Conservation (phyloP, 1,140 invertebrate genomes). For the Latrodectus geometricus region DNA sequence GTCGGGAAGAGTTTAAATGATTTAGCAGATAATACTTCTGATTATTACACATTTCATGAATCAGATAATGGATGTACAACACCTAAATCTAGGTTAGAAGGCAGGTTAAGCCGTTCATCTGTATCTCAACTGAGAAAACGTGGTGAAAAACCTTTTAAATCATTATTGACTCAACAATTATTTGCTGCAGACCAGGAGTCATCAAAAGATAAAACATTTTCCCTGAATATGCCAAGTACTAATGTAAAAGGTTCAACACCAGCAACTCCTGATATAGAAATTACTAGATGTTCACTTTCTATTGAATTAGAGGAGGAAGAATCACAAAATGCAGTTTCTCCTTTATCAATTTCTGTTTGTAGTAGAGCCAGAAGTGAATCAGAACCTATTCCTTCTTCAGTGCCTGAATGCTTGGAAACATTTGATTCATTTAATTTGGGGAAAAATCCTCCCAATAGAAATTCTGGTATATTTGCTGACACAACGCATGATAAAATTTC, state of each 20-base stretch:
- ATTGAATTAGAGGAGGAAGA: conserved; percentile 28
- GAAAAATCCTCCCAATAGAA: not conserved
- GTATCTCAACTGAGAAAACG: conserved; percentile 39
- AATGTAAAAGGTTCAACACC: not conserved
- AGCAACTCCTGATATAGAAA: conserved; percentile 54
- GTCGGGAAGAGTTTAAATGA: conserved; percentile 50
- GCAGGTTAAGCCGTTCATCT: conserved; percentile 46
- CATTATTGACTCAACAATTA: conserved; percentile 41
- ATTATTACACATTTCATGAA: conserved; percentile 41
- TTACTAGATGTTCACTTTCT: conserved; percentile 40
- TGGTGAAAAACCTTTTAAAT: conserved; percentile 53
- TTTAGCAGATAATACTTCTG: conserved; percentile 17
- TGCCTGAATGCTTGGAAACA: not conserved
- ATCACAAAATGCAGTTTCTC: not conserved
- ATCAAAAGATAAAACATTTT: conserved; percentile 6
- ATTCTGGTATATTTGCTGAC: not conserved
- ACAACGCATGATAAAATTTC: conserved; percentile 10
- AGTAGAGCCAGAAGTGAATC: conserved; percentile 48
- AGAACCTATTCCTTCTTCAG: conserved; percentile 21
- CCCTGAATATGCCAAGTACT: not conserved
- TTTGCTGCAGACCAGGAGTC: conserved; percentile 48
- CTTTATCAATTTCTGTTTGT: not conserved
- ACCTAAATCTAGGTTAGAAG: conserved; percentile 51
- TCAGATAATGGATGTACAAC: conserved; percentile 28
- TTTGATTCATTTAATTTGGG: not conserved